Conservation (phyloP, 2,888 invertebrate species). For the Epirrhoe alternata region DNA sequence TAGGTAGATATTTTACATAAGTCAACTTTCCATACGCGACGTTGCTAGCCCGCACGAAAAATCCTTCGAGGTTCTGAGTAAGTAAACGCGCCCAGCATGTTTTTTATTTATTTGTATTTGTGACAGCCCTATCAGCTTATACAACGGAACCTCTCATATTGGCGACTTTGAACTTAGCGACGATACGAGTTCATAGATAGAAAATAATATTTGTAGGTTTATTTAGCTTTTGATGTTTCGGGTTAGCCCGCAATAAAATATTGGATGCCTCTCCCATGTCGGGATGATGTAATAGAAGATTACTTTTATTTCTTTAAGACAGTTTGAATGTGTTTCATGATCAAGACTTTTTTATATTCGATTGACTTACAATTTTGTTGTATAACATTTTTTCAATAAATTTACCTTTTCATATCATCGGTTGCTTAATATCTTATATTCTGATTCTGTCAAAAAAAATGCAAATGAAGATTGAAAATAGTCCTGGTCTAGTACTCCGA, state of each 20-base stretch:
- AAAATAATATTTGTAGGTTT: slow-evolving; percentile 36
- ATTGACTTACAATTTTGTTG: too few species aligned
- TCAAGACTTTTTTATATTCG: too few species aligned
- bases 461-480: too few species aligned
- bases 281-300: slow-evolving; percentile 16
- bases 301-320: slow-evolving; percentile 25
- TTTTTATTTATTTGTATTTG: not conserved
- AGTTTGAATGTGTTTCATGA: slow-evolving; percentile 4
- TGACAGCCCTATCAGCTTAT: slow-evolving; percentile 34
- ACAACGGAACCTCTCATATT: slow-evolving; percentile 43
- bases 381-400: too few species aligned
- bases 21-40: too few species aligned
- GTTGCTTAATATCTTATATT: too few species aligned
- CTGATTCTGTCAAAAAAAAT: too few species aligned
- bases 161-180: slow-evolving; percentile 37
- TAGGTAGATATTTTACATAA: too few species aligned
- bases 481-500: too few species aligned
- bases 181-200: slow-evolving; percentile 26
- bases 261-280: slow-evolving; percentile 16
- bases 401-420: too few species aligned
- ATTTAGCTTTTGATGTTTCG: slow-evolving; percentile 37
- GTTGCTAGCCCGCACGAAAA: too few species aligned
- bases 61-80: too few species aligned
- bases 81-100: not conserved
- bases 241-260: slow-evolving; percentile 34